Evolutionary conservation across 2,797 vertebrate species (phyloP), one percentile per base, ranked within the genome.

Genomic region (Pelochelys cantorii): DNA sequence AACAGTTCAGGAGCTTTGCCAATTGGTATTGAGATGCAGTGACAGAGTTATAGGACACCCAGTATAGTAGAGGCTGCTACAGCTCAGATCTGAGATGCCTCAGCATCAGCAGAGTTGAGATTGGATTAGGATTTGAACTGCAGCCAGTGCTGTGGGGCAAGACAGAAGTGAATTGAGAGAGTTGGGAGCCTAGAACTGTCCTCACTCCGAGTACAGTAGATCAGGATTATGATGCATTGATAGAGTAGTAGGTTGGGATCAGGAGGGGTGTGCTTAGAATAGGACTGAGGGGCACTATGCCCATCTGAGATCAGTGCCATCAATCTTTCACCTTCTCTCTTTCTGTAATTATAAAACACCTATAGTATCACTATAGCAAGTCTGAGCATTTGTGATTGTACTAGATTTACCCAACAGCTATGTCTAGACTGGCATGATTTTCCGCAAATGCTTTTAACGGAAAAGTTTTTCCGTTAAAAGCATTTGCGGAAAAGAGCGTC

Each of bases 251-350:
- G 9, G 34, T 34, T 17, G 0, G 52, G 57, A 56, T 13, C 31
- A 2, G 15, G 11, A 29, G 34, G 53, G 42, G 22, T 0, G 1
- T 79, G 27, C 12, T 0, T 2, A 2, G 22, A 20, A 52, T 29
- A 0, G 4, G 22, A 2, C 59, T 60, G 17, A 1, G n/a, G 55
- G 37, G 1, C 31, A 31, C 20, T 17, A 5, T 1, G 9, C 65
- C 52, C 27, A 0, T 27, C 37, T 60, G 7, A 23, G 87, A 48
- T 5, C 31, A 75, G 57, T 59, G 42, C 55, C 22, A 1, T 27
- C 79, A 78, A 68, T 42, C 22, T 13, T 37, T n/a, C 52, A 1
- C 25, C 56, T 15, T 2, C 20, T 86, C 68, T 68, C 11, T 20
- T 20, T 62, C 22, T 9, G 56, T 54, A 60, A 54, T 18, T 52